Percentiles rank a stretch among this genome's conserved stretches.
These are phyloP conservation scores for Neosilurus mollespiculum DNA, from an alignment of 2,797 vertebrate genomes.

Conservation along the genomic window DNA sequence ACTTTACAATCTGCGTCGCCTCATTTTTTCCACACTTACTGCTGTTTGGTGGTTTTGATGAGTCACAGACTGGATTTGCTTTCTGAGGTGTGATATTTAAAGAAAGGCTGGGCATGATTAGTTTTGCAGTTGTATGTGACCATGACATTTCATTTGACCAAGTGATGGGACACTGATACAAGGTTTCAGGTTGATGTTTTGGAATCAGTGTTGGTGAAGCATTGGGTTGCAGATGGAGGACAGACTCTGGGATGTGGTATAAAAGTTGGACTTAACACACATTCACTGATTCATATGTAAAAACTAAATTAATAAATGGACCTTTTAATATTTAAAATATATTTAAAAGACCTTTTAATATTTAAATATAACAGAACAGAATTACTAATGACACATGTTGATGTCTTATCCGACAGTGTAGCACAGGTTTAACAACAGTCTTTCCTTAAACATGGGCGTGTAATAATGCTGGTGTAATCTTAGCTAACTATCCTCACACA, in stretches of 20 bases:
- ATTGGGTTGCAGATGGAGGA: neutral
- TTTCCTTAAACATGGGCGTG: neutral
- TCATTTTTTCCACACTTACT: neutral
- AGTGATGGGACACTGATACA: conserved; percentile 17
- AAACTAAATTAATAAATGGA: too few relatives aligned
- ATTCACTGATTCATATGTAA: too few relatives aligned
- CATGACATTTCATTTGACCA: conserved; percentile 37
- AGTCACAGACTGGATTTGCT: neutral
- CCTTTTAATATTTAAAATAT: too few relatives aligned
- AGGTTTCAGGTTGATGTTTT: neutral
- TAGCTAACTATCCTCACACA: neutral
- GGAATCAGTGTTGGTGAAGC: neutral
- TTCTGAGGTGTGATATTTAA: conserved; percentile 36
- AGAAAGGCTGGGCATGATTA: conserved; percentile 36
- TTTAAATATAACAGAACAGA: too few relatives aligned
- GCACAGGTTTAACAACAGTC: neutral
- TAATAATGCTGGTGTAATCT: neutral
- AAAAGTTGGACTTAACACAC: neutral
- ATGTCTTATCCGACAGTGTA: neutral
- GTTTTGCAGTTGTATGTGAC: conserved; percentile 34
- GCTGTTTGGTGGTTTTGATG: neutral
- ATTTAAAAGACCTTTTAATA: too few relatives aligned
- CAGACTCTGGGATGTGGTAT: neutral
- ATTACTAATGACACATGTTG: neutral
- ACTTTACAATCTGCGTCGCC: neutral